phyloP scores from a whole-genome alignment of 2,113 vertebrate genomes.

The Corydoras maculifer region DNA sequence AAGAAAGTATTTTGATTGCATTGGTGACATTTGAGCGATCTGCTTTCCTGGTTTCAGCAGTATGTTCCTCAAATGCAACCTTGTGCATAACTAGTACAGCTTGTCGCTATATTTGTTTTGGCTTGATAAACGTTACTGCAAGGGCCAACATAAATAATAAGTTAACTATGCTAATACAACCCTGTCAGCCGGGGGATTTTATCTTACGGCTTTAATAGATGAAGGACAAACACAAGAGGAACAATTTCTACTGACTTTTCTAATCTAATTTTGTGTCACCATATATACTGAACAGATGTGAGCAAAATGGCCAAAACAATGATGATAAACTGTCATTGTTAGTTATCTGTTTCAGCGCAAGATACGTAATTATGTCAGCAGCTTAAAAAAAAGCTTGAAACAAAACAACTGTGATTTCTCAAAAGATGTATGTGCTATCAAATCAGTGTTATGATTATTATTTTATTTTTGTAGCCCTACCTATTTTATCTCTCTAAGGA shows the following conservation, averaged over 20 bases:
- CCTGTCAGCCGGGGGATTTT: conserved; percentile 36
- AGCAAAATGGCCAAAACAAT: neutral
- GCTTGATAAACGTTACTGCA: conserved; percentile 2
- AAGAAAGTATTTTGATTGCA: too few species aligned
- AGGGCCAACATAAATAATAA: conserved; percentile 16
- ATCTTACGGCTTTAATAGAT: conserved; percentile 25
- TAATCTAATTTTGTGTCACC: too few species aligned
- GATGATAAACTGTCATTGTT: too few species aligned
- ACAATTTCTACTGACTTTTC: conserved; percentile 1
- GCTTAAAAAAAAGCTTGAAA: too few species aligned
- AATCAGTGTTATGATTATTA: too few species aligned
- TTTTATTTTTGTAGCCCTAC: too few species aligned
- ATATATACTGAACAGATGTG: neutral
- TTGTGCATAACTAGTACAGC: neutral
- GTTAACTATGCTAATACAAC: conserved; percentile 30
- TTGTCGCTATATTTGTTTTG: neutral
- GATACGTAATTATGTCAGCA: too few species aligned
- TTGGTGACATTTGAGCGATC: too few species aligned
- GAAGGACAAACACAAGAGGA: conserved; percentile 38
- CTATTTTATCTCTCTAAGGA: too few species aligned
- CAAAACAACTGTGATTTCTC: too few species aligned
- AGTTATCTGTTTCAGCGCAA: too few species aligned
- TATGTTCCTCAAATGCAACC: neutral
- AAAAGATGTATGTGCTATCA: too few species aligned
- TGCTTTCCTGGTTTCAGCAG: neutral